Percentiles rank a stretch among this genome's conserved stretches.
These are phyloP conservation scores for Gymnarchus niloticus DNA, from an alignment of 2,113 vertebrate species.

Conservation along the genomic window DNA sequence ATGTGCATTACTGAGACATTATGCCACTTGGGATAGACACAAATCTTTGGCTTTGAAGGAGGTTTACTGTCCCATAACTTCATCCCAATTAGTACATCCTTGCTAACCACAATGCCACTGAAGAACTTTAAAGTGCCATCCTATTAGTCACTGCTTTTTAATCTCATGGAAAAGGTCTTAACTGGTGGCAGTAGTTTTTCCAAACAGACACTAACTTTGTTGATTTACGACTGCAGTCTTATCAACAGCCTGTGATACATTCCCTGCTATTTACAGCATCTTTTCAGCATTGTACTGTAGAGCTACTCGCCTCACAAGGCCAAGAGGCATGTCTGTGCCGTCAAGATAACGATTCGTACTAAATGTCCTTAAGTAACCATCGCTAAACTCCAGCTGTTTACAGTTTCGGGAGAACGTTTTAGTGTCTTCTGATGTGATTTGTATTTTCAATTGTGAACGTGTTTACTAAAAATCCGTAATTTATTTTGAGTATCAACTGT, in stretches of 20 bases:
- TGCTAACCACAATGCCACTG: background rate
- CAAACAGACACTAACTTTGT: background rate
- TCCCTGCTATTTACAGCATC: background rate
- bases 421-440: background rate
- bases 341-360: background rate
- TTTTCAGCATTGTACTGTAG: background rate
- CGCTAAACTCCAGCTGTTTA: background rate
- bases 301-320: no score
- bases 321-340: background rate
- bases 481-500: background rate
- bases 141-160: background rate
- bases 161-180: background rate
- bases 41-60: background rate
- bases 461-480: background rate
- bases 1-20: background rate
- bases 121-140: background rate
- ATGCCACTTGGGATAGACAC: background rate
- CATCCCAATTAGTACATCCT: no score
- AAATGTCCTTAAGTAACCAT: background rate
- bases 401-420: background rate
- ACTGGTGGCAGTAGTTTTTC: background rate
- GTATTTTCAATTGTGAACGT: background rate
- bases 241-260: background rate
- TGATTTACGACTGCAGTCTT: background rate
- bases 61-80: no score